A percentile compares a stretch with the other conserved stretches of the same genome.
Conservation (phyloP, 2,888 invertebrate species). For the Theodoxus fluviatilis region DNA sequence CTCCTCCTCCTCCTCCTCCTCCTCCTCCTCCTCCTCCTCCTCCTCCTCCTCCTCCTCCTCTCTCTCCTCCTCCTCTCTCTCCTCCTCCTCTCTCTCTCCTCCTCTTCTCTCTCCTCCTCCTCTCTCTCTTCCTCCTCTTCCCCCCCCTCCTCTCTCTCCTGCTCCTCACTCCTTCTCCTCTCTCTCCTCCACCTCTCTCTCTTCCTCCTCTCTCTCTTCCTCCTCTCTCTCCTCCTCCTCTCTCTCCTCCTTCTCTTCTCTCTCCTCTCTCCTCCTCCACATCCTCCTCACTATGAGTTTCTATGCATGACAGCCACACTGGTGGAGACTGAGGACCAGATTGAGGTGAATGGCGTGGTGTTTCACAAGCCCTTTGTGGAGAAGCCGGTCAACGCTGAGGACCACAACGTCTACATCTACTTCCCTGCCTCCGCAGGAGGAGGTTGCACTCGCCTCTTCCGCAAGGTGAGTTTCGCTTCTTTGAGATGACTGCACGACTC, state of each 20-base stretch:
- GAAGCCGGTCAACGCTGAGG: constrained; percentile 98
- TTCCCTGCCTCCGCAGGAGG: constrained; percentile 98
- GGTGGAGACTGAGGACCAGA: constrained; percentile 90
- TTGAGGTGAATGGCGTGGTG: constrained; percentile 89
- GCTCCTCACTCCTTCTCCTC: no score
- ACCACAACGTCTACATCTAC: constrained; percentile 99
- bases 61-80: neutral
- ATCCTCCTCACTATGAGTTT: no score
- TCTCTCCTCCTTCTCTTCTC: neutral
- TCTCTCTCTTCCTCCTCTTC: neutral
- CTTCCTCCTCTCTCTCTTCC: neutral
- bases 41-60: neutral
- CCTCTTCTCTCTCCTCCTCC: neutral
- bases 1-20: no score
- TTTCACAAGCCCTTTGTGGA: constrained; percentile 99
- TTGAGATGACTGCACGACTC: neutral
- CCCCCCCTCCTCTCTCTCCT: no score
- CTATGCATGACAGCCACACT: constrained; percentile 83
- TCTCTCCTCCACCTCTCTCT: neutral
- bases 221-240: neutral
- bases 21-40: no score
- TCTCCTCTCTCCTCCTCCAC: neutral
- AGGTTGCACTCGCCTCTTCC: constrained; percentile 94
- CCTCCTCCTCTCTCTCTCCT: neutral
- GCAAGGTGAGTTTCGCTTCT: constrained; percentile 79